Percentiles rank a stretch among this genome's conserved stretches.
Conservation (phyloP, 1,140 invertebrate species). For the Tetranychus cinnabarinus region DNA sequence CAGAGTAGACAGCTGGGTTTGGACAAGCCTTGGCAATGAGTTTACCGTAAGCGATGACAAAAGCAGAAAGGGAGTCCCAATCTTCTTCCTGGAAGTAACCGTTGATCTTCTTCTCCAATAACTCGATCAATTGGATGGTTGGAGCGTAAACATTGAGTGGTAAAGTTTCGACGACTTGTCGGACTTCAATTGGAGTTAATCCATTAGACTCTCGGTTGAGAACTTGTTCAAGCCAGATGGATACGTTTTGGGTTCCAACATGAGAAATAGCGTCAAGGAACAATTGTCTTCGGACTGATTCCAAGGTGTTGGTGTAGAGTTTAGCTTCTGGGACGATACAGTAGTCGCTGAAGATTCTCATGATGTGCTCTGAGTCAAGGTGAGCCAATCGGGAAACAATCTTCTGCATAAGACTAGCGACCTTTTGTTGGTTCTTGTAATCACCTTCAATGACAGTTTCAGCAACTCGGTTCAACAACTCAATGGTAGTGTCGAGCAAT, state of each 20-base stretch:
- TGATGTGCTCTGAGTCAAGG: background rate
- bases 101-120: background rate
- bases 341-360: background rate
- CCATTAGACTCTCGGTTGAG: conserved; percentile 2
- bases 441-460: background rate
- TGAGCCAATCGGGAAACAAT: background rate
- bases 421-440: background rate
- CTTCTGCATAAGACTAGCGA: background rate
- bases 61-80: background rate
- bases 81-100: background rate
- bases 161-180: conserved; percentile 4
- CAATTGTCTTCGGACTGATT: background rate
- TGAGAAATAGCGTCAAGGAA: conserved; percentile 1
- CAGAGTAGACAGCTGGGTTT: background rate
- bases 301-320: too few species aligned
- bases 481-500: too few species aligned
- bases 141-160: conserved; percentile 4
- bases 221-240: background rate
- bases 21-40: background rate
- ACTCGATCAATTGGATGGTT: background rate
- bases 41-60: background rate
- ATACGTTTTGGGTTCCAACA: conserved; percentile 1
- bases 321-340: background rate
- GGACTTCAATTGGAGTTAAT: background rate
- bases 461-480: background rate